Evolutionary conservation across 2,797 vertebrate species (phyloP).

Genomic region (Alectoris magna): DNA sequence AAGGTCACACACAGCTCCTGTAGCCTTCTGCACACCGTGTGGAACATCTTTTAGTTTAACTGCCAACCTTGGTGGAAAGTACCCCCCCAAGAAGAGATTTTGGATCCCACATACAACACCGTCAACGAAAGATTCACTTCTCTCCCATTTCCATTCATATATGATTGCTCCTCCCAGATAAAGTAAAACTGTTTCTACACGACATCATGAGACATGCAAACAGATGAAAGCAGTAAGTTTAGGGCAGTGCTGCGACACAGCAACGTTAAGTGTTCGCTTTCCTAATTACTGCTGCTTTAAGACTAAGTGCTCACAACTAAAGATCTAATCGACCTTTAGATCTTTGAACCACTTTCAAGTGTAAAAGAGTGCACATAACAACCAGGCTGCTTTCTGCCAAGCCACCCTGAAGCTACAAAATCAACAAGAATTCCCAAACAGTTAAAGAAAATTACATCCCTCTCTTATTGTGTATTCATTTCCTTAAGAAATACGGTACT

Average conservation of each 20-base stretch:
- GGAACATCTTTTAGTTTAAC: accelerated
- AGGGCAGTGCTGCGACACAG: neutral
- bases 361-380: neutral
- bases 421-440: neutral
- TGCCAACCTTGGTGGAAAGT: neutral
- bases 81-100: accelerated
- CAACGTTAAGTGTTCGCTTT: neutral
- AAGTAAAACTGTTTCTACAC: neutral
- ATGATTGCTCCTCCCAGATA: neutral
- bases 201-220: accelerated
- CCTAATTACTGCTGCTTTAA: neutral
- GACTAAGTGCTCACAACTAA: neutral
- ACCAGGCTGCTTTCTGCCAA: neutral
- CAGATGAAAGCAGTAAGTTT: neutral
- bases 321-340: neutral
- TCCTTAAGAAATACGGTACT: neutral
- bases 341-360: neutral
- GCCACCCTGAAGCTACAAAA: neutral
- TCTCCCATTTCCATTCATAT: neutral
- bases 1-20: neutral
- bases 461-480: neutral
- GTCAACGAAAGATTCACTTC: accelerated
- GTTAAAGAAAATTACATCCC: neutral
- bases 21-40: neutral
- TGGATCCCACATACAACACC: accelerated